Evolutionary conservation across 2,797 vertebrate genomes (phyloP).

Genomic region (Schizopygopsis malacanthus): DNA sequence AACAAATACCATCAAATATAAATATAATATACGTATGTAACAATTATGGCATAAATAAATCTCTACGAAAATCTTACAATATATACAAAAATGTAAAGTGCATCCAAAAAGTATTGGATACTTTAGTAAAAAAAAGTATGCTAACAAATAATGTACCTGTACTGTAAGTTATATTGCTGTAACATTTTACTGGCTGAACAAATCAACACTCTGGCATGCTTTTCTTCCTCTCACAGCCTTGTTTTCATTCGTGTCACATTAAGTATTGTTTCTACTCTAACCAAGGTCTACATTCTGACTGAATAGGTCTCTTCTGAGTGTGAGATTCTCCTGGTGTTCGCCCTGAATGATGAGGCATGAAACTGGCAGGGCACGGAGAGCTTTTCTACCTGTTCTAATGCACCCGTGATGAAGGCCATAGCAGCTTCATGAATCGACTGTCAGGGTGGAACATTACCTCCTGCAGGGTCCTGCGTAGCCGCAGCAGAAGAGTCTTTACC

Average conservation of each 20-base stretch:
- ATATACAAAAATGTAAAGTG: neutral
- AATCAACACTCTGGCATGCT: neutral
- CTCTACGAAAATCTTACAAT: neutral
- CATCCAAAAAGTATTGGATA: neutral
- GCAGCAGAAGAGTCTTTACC: slow-evolving; percentile 92
- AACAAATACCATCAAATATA: neutral
- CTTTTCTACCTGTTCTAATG: slow-evolving; percentile 45
- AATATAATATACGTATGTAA: neutral
- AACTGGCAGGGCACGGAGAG: slow-evolving; percentile 30
- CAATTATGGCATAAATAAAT: neutral
- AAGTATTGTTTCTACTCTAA: slow-evolving; percentile 6
- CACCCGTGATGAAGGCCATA: slow-evolving; percentile 20
- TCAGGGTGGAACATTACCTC: slow-evolving; percentile 82
- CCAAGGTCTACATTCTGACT: neutral
- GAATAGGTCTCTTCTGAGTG: slow-evolving; percentile 4
- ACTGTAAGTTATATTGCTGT: neutral
- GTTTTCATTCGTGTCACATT: slow-evolving; percentile 22
- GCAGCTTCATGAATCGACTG: slow-evolving; percentile 46
- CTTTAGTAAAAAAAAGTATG: neutral
- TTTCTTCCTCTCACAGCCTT: slow-evolving; percentile 3
- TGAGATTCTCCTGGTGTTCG: slow-evolving; percentile 7
- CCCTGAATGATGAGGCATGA: slow-evolving; percentile 44
- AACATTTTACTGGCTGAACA: neutral
- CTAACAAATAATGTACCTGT: neutral
- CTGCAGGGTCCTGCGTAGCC: slow-evolving; percentile 93